Base-by-base conservation (phyloP, 53 echinoderm and acorn worm species). In the Antedon mediterranea region DNA sequence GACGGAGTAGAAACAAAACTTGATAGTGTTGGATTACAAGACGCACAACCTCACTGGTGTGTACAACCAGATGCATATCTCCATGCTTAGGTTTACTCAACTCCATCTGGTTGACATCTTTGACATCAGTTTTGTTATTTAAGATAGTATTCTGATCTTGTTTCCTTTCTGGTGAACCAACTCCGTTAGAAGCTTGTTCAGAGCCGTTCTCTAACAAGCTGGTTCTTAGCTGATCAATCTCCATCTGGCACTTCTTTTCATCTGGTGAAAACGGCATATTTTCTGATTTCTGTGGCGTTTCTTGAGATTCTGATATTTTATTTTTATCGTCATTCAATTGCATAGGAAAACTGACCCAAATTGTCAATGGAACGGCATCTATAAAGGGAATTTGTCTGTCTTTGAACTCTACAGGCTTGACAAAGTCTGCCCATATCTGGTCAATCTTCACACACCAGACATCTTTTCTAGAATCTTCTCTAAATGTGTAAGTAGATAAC, bases 391-490 rank as follows among this genome's bases (percentile, higher is more conserved):
- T 88, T 0, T 89, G 97, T 28, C 97, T 85, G 44, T 91, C 97
- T 1, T 44, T 71, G 3, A 88, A 82, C 44, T 89, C 87, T 20
- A 87, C 82, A 33, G 91, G 84, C 28, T 89, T 92, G 0, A 85
- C 77, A 72, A 95, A 95, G 77, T 95, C 97, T 0, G 85, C 88
- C 97, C 97, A 95, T 43, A 95, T 43, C 78, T 95, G 97, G 71
- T 95, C 97, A 5, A 95, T 84, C 81, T 88, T 89, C 30, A 89
- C 73, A 30, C 89, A 86, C 97, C 97, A 95, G 7, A 92, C 84
- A 80, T 95, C 97, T 20, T 92, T 81, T 0, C 73, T 71, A 20
- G 91, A 84, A 78, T 90, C 79, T 28, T 84, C 82, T 75, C 94
- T 72, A 77, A 93, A 93, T 72, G 86, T 91, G 76, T 93, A 79